Evolutionary conservation across 2,797 vertebrate species (phyloP).

Genomic region (Sebastes minor): DNA sequence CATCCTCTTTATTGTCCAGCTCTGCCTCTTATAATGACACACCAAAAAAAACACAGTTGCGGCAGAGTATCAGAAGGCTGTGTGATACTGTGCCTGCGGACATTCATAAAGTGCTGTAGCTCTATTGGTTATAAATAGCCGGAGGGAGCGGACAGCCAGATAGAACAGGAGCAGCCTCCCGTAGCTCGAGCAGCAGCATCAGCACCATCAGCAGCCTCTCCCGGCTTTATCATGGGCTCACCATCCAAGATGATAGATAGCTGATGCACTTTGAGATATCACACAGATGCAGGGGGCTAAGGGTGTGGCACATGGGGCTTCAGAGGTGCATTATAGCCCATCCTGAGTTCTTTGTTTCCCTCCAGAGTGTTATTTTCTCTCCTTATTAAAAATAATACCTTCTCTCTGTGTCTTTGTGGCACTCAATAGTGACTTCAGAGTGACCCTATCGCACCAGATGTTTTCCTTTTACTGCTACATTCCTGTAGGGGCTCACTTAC

Average conservation of each 20-base stretch:
- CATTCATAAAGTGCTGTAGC: constrained; percentile 77
- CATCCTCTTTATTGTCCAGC: constrained; percentile 6
- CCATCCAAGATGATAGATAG: constrained; percentile 59
- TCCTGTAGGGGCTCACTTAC: background rate
- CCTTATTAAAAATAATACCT: background rate
- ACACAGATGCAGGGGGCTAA: constrained; percentile 37
- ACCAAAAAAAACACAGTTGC: constrained; percentile 29
- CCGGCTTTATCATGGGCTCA: constrained; percentile 44
- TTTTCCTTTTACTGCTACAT: background rate
- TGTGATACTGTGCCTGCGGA: constrained; percentile 73
- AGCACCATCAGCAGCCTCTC: constrained; percentile 38
- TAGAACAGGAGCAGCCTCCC: constrained; percentile 54
- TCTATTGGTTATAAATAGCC: constrained; percentile 78
- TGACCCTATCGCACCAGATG: constrained; percentile 22
- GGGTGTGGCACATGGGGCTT: constrained; percentile 61
- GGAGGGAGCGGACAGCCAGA: constrained; percentile 60
- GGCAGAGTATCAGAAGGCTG: constrained; percentile 41
- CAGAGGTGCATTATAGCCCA: background rate
- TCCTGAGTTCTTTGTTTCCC: background rate
- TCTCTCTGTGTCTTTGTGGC: background rate
- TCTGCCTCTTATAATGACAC: constrained; percentile 27
- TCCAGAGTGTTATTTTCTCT: background rate
- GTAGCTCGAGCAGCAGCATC: constrained; percentile 18
- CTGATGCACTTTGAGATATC: constrained; percentile 59
- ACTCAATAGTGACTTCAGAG: constrained; percentile 8